These are phyloP conservation scores for Strigamia crassipes DNA, from an alignment of 2,888 invertebrate genomes.

Conservation along the genomic window DNA sequence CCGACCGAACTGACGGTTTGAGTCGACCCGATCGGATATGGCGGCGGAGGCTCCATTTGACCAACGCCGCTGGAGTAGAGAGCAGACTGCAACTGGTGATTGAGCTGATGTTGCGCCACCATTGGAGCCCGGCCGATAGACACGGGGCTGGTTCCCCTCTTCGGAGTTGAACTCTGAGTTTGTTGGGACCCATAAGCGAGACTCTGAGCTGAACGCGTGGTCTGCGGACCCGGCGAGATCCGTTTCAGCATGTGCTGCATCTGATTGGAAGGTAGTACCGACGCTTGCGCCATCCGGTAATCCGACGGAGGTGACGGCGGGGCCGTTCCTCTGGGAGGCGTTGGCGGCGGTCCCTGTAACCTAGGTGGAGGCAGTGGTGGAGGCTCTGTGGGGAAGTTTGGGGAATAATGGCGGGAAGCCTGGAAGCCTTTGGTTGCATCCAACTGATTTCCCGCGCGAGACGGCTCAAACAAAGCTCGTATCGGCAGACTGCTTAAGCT, in stretches of 20 bases:
- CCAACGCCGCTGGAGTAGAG: constrained; percentile 8
- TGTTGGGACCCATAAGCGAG: constrained; percentile 45
- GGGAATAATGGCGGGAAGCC: constrained; percentile 50
- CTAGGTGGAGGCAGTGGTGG: constrained; percentile 55
- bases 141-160: constrained; percentile 68
- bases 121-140: constrained; percentile 71
- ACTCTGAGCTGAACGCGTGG: constrained; percentile 33
- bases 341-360: constrained; percentile 64
- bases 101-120: constrained; percentile 73
- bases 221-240: constrained; percentile 68
- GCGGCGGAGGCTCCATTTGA: constrained; percentile 70
- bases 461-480: constrained; percentile 23
- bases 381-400: constrained; percentile 51
- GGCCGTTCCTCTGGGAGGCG: constrained; percentile 52
- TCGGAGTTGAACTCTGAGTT: constrained; percentile 55
- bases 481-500: constrained; percentile 63
- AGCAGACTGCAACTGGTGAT: constrained; percentile 81
- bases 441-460: constrained; percentile 35
- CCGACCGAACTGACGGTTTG: constrained; percentile 61
- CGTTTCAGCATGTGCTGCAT: constrained; percentile 75
- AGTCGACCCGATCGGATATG: constrained; percentile 62
- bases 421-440: constrained; percentile 48
- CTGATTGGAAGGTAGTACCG: constrained; percentile 22
- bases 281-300: not conserved
- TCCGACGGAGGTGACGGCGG: constrained; percentile 68